phyloP scores from a whole-genome alignment of 2,888 invertebrate species.

The Troides helena region DNA sequence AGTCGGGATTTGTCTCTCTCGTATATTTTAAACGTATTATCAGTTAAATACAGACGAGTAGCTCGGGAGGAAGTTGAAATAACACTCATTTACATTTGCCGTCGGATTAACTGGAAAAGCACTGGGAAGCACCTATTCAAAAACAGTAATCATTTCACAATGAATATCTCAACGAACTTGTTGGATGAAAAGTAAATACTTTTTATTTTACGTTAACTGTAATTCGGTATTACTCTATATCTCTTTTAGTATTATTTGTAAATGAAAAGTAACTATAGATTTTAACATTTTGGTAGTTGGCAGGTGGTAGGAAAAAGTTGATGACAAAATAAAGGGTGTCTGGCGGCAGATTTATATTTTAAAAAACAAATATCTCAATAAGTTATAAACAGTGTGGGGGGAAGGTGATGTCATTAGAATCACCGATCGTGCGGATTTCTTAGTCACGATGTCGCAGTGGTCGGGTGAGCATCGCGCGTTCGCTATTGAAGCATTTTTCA shows the following conservation, averaged over 20 bases:
- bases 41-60: constrained; percentile 18
- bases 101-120: constrained; percentile 19
- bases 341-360: too few species aligned
- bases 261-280: background rate
- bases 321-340: too few species aligned
- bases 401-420: too few species aligned
- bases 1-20: background rate
- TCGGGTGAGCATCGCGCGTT: too few species aligned
- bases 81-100: constrained; percentile 22
- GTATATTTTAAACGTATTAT: constrained; percentile 15
- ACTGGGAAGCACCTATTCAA: constrained; percentile 4
- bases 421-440: too few species aligned
- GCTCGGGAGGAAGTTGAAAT: constrained; percentile 13
- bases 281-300: background rate
- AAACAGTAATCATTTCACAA: constrained; percentile 18
- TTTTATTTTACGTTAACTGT: constrained; percentile 1
- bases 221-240: background rate
- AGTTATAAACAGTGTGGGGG: too few species aligned
- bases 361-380: too few species aligned
- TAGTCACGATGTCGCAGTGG: too few species aligned
- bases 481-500: too few species aligned
- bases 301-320: too few species aligned
- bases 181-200: constrained; percentile 1
- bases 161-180: constrained; percentile 12
- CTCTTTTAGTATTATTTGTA: background rate